These are phyloP conservation scores for Xiphydria camelus DNA, from an alignment of 2,888 invertebrate species.

Conservation along the genomic window DNA sequence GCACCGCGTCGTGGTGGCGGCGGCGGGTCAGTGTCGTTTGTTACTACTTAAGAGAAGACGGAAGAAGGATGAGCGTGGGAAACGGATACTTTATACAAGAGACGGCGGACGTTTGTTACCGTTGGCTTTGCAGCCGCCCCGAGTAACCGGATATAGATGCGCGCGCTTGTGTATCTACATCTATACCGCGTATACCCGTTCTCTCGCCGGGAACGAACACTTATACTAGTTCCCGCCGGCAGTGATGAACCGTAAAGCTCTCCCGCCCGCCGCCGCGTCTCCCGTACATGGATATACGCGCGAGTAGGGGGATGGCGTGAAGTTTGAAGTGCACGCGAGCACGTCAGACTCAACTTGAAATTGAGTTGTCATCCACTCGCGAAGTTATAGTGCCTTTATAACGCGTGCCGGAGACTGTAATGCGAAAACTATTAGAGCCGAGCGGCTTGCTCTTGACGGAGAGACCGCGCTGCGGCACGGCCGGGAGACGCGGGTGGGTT, in stretches of 20 bases:
- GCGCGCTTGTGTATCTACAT: conserved; percentile 3
- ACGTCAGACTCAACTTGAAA: conserved; percentile 54
- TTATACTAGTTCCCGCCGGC: conserved; percentile 27
- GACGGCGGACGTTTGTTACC: conserved; percentile 37
- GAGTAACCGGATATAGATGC: conserved; percentile 9
- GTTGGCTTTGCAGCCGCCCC: conserved; percentile 24
- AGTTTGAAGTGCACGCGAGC: conserved; percentile 53
- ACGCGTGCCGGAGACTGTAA: conserved; percentile 41
- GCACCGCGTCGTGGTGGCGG: conserved; percentile 12
- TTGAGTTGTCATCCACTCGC: conserved; percentile 56
- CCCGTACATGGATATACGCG: conserved; percentile 8
- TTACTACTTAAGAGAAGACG: conserved; percentile 39
- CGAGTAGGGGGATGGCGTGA: conserved; percentile 18
- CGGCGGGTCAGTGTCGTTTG: conserved; percentile 33
- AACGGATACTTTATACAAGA: background rate
- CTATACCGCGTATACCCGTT: conserved; percentile 13
- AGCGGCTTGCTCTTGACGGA: too few relatives aligned
- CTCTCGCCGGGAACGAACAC: conserved; percentile 22
- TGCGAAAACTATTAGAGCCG: conserved; percentile 47
- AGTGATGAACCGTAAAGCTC: conserved; percentile 30
- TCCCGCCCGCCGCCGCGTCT: conserved; percentile 15
- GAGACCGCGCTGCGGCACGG: too few relatives aligned
- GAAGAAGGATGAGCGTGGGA: background rate
- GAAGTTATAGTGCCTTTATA: conserved; percentile 51
- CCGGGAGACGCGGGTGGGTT: too few relatives aligned